A percentile compares a stretch with the other conserved stretches of the same genome.
Conservation (phyloP, 2,888 invertebrate genomes). For the Erannis defoliaria region DNA sequence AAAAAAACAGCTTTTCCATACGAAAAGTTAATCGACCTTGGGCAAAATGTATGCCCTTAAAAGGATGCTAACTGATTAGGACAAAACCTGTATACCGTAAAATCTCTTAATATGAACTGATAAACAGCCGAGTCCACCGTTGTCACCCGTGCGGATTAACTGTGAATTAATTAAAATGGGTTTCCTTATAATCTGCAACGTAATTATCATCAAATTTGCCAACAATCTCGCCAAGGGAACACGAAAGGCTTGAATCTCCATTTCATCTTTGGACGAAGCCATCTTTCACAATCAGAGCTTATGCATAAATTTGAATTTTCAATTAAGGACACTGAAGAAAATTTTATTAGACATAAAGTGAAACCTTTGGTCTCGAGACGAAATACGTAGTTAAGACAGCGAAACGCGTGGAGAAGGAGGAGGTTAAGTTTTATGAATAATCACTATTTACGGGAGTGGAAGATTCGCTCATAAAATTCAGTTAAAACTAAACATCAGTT, state of each 20-base stretch:
- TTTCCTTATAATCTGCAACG: conserved; percentile 67
- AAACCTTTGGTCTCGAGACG: conserved; percentile 83
- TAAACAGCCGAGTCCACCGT: conserved; percentile 7
- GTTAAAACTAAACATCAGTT: too few species aligned
- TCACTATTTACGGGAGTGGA: not conserved
- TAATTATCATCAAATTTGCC: conserved; percentile 79
- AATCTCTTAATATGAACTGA: not conserved
- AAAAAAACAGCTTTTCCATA: too few species aligned
- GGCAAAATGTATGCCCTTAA: not conserved
- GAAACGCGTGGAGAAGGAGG: conserved; percentile 49
- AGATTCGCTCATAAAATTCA: too few species aligned
- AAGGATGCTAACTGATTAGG: not conserved
- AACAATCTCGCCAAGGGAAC: conserved; percentile 60
- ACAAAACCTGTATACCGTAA: not conserved
- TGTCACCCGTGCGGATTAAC: conserved; percentile 54
- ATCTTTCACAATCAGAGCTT: conserved; percentile 83
- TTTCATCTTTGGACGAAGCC: conserved; percentile 64
- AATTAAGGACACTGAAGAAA: conserved; percentile 85
- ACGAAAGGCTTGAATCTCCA: conserved; percentile 69
- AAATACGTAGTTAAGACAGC: conserved; percentile 75
- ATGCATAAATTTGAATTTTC: conserved; percentile 87
- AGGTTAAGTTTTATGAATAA: not conserved
- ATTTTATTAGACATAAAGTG: conserved; percentile 85
- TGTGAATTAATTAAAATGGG: conserved; percentile 63
- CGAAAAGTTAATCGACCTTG: too few species aligned